Conservation (phyloP, 2,797 vertebrate genomes). For the Pelobates cultripes region DNA sequence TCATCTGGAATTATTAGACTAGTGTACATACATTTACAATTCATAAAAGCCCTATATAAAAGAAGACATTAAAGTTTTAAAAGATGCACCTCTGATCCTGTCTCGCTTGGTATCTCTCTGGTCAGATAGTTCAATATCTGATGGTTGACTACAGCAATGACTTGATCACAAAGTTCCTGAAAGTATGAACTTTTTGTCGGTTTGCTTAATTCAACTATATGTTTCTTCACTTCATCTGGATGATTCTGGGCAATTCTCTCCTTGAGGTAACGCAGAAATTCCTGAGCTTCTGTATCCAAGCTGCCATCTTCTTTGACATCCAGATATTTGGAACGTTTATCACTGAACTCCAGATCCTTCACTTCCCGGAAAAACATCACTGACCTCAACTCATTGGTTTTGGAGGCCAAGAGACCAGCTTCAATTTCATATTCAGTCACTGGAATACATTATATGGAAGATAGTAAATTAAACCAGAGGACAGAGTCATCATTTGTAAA, state of each 20-base stretch:
- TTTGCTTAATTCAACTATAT: constrained; percentile 70
- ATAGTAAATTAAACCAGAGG: too few relatives aligned
- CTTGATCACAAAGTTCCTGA: constrained; percentile 73
- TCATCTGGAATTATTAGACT: too few relatives aligned
- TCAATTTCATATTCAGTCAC: constrained; percentile 78
- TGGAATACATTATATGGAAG: constrained; percentile 51
- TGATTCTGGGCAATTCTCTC: constrained; percentile 57
- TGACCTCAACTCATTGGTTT: constrained; percentile 31
- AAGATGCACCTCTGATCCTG: constrained; percentile 22
- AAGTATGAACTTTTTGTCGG: constrained; percentile 77
- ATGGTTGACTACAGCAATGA: constrained; percentile 74
- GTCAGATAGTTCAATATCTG: constrained; percentile 60
- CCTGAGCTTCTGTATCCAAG: constrained; percentile 71
- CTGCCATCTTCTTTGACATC: constrained; percentile 69
- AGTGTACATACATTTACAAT: too few relatives aligned
- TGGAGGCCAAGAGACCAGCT: constrained; percentile 65
- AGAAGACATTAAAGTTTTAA: neutral
- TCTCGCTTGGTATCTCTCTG: neutral
- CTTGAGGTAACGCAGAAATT: constrained; percentile 73
- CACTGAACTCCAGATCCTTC: constrained; percentile 66
- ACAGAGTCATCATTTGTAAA: too few relatives aligned
- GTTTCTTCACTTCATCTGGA: constrained; percentile 65
- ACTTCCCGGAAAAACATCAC: constrained; percentile 77
- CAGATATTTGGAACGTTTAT: constrained; percentile 64
- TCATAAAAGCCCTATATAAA: too few relatives aligned